Evolutionary conservation across 2,113 vertebrate species (phyloP), one percentile per base, ranked within the genome.

Genomic region (Dicentrarchus labrax): DNA sequence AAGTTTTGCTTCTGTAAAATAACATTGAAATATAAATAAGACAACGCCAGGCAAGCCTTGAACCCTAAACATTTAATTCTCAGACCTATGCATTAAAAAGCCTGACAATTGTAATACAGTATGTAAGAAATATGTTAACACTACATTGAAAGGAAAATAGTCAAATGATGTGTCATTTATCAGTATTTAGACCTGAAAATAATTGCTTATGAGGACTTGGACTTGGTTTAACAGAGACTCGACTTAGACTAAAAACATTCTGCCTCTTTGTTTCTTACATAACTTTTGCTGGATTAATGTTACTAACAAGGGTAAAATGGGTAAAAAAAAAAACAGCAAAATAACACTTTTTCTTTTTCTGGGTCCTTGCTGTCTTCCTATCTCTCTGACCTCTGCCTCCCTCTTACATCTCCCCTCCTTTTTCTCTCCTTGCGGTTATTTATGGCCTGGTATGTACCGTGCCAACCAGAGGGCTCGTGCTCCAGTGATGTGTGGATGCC

Each of bases 371-470:
- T 62, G 24, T 61, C 51, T 39, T 11, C 2, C 59, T 76, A 48
- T 81, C 56, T 64, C 9, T 39, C 71, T 75, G 62, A 77, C 84
- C 68, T 61, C 67, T 80, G 43, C 64, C 51, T 75, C 53, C 48
- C 60, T 70, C 50, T 61, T n/a, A 10, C 74, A 24, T 51, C 71
- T 68, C 77, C 59, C 48, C 64, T 21, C 30, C 61, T 41, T n/a
- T 48, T 43, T 17, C 78, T 72, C 81, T 50, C 64, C 78, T 77
- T 15, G 76, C 70, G 78, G 90, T 90, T 95, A 94, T 95, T 94
- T 94, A 89, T 88, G 87, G 87, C 71, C 43, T 3, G 91, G 94
- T 94, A 95, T 95, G 90, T 93, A 91, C 87, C 68, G 80, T 84
- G 78, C 84, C 41, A 56, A 67, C 79, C 83, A 61, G 61, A 68